Conservation (phyloP, 2,113 vertebrate species). For the Seriola quinqueradiata region DNA sequence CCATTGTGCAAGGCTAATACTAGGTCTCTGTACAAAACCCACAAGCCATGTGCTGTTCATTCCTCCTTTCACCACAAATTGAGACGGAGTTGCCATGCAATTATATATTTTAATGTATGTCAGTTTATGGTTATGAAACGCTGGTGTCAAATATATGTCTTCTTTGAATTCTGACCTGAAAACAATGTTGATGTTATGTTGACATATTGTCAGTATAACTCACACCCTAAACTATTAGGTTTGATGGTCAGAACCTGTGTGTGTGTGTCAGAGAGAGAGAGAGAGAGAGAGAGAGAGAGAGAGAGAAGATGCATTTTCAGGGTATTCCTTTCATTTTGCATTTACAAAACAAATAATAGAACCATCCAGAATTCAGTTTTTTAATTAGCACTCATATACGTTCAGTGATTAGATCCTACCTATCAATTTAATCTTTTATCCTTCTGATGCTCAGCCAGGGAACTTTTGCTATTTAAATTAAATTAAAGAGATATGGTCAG, state of each 20-base stretch:
- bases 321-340: slow-evolving; percentile 13
- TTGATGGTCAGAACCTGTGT: no score
- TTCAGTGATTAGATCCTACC: background rate
- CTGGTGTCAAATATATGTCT: background rate
- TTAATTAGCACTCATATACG: background rate
- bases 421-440: background rate
- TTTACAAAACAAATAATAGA: background rate
- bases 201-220: background rate
- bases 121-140: background rate
- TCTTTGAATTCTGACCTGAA: background rate
- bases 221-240: no score
- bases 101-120: background rate
- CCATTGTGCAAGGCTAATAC: background rate
- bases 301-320: background rate
- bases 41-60: background rate
- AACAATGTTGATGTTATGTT: background rate
- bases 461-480: slow-evolving; percentile 1
- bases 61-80: background rate
- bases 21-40: background rate
- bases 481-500: background rate
- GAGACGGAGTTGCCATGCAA: background rate
- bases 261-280: no score
- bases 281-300: no score
- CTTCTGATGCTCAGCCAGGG: background rate
- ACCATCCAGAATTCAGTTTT: background rate